A percentile compares a stretch with the other conserved stretches of the same genome.
phyloP scores from a whole-genome alignment of 2,113 vertebrate species.

The Menura novaehollandiae region DNA sequence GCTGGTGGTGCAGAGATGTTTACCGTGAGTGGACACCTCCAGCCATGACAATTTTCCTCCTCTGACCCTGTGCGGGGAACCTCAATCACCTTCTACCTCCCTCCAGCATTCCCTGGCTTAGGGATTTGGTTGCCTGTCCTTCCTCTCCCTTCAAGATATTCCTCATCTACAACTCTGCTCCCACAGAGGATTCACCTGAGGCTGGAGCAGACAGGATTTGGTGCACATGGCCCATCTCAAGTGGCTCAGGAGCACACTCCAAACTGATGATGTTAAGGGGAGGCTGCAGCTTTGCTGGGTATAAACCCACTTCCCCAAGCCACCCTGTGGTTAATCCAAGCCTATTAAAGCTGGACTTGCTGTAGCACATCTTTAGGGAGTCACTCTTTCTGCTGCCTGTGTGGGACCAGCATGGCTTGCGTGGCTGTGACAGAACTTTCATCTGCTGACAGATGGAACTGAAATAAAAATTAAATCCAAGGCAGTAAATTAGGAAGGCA shows the following conservation, averaged over 20 bases:
- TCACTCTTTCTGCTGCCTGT: neutral
- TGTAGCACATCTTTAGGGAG: neutral
- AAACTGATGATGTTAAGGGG: neutral
- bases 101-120: fast-evolving
- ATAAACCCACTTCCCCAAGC: neutral
- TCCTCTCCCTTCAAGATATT: neutral
- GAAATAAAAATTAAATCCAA: neutral
- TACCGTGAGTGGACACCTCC: neutral
- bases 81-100: neutral
- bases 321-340: neutral
- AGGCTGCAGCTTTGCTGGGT: neutral
- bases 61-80: neutral
- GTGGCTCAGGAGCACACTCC: neutral
- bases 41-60: neutral
- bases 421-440: neutral
- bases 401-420: neutral
- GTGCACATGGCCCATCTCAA: neutral
- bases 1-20: neutral
- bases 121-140: neutral
- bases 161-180: neutral
- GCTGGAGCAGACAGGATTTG: neutral
- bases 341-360: neutral
- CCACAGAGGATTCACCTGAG: neutral
- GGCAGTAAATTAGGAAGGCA: neutral
- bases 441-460: neutral